Base-by-base conservation (phyloP, 92 coral and sea anemone species). In the Actinostola sp. region DNA sequence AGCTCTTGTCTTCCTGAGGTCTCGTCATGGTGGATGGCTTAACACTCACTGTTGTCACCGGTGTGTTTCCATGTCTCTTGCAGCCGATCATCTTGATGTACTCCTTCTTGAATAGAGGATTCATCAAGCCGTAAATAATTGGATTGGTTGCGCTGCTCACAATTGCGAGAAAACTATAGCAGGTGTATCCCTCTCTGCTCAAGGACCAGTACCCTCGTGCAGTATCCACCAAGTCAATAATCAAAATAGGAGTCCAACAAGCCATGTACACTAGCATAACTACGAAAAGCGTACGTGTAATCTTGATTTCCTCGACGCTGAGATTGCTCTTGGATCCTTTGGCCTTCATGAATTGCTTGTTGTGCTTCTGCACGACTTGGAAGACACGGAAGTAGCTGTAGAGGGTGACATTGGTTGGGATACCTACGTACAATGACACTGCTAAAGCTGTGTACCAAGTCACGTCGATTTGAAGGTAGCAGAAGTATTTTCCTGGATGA, bases 401-500 rank as follows among this genome's bases (percentile, higher is more conserved):
- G 27, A 78, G 39, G n/a, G 84, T 77, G 16, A 73, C 62, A 28
- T 30, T 62, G 75, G 81, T 56, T 3, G 92, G 92, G 39, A 81
- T 45, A 0, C 78, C 87, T 17, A 81, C 72, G 42, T 63, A 65
- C 14, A 86, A 12, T 2, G 75, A 51, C 20, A 53, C 68, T 13
- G 67, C 4, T 25, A 76, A 61, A 0, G 92, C 84, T 16, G 77
- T 81, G 80, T 75, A 86, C 50, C 70, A 65, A 8, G 48, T 61
- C 0, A 63, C 73, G 35, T 72, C 70, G 17, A 86, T 74, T 33
- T 81, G 66, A 2, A 66, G 76, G 54, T 76, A 81, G 43, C 92
- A 86, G 67, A 87, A 77, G 58, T 70, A 77, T 61, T 87, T 87
- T 16, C 73, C 70, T 1, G 92, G 92, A 65, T 78, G 78, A 45